phyloP scores from a whole-genome alignment of 2,113 vertebrate genomes.

The Piliocolobus tephrosceles region DNA sequence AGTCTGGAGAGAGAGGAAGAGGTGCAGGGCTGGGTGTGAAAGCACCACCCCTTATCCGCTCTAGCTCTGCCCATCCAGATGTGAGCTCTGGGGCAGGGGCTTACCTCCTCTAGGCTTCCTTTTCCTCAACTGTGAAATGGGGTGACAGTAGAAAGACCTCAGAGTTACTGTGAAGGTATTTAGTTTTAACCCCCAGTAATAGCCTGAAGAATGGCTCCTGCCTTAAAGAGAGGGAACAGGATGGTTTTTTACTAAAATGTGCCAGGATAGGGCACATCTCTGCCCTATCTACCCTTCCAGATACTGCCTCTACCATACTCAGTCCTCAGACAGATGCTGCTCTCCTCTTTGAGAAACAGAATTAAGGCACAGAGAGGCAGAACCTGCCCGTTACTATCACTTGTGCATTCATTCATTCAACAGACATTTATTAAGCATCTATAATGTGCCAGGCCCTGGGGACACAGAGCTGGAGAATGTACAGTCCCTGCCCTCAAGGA shows the following conservation, averaged over 20 bases:
- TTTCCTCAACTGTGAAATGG: not conserved
- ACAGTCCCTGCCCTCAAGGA: constrained; percentile 42
- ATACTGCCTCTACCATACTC: not conserved
- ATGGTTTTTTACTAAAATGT: not conserved
- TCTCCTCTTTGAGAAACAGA: not conserved
- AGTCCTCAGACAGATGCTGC: not conserved
- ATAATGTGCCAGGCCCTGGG: constrained; percentile 45
- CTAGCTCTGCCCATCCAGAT: not conserved
- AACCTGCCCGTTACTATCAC: not conserved
- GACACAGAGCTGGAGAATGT: constrained; percentile 13
- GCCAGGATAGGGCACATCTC: not conserved
- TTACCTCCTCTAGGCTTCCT: not conserved
- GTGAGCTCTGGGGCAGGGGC: not conserved
- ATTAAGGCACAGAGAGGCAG: not conserved
- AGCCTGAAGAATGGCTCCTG: not conserved
- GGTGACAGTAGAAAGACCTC: too few species aligned
- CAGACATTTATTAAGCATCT: constrained; percentile 73
- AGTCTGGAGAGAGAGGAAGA: not conserved
- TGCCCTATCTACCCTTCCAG: not conserved
- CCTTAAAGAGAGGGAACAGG: not conserved
- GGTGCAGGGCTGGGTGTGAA: accelerated
- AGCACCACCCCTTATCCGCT: not conserved
- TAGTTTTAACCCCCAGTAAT: not conserved
- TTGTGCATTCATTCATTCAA: constrained; percentile 21
- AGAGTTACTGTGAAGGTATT: not conserved